Evolutionary conservation across 2,113 vertebrate species (phyloP).

Genomic region (Cynocephalus volans): DNA sequence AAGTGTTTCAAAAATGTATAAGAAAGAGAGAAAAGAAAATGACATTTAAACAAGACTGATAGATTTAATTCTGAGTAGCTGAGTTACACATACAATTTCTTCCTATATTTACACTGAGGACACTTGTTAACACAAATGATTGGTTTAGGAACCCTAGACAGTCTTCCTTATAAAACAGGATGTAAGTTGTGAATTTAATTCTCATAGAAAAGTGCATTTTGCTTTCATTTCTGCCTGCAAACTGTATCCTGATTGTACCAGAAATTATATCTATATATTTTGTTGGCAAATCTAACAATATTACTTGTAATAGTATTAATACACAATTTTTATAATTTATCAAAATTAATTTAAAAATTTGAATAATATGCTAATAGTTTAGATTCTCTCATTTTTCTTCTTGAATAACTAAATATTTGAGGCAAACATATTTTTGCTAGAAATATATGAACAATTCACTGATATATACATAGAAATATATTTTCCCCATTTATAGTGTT

Average conservation of each 20-base stretch:
- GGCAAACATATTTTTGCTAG: background rate
- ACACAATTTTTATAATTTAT: constrained; percentile 25
- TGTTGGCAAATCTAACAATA: background rate
- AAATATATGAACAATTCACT: constrained; percentile 33
- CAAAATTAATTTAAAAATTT: constrained; percentile 13
- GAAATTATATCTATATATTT: background rate
- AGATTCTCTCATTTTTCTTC: background rate
- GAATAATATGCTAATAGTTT: background rate
- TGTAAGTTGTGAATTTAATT: background rate
- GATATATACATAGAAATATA: background rate
- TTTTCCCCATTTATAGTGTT: background rate
- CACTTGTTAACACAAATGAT: background rate
- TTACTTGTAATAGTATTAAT: background rate
- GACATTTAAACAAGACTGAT: background rate
- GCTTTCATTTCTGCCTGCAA: background rate
- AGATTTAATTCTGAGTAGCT: background rate
- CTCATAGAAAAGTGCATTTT: constrained; percentile 26
- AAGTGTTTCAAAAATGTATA: background rate
- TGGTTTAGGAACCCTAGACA: background rate
- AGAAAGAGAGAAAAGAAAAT: background rate
- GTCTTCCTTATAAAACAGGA: background rate
- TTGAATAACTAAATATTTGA: background rate
- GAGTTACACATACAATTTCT: background rate
- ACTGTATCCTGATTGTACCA: background rate
- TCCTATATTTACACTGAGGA: background rate